phyloP scores from a whole-genome alignment of 2,888 invertebrate genomes.

The Megamerina dolium region DNA sequence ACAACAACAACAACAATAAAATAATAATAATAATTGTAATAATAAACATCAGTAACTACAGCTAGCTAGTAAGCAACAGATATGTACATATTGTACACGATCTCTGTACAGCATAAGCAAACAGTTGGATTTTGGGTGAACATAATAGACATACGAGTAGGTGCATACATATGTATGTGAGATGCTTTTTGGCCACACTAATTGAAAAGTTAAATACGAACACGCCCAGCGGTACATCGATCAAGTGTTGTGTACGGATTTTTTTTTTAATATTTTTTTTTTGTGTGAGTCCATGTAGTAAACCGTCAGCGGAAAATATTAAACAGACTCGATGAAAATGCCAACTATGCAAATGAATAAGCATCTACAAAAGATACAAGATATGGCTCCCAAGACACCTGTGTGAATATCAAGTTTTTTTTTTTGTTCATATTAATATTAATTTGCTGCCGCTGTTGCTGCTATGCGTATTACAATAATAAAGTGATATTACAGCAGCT shows the following conservation, averaged over 20 bases:
- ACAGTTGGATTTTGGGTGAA: constrained; percentile 5
- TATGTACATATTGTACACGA: background rate
- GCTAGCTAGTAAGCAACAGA: too few species aligned
- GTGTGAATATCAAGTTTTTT: constrained; percentile 24
- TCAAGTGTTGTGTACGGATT: too few species aligned
- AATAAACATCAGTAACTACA: too few species aligned
- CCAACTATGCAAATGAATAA: too few species aligned
- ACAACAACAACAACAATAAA: background rate
- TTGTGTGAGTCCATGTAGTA: too few species aligned
- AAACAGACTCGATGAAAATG: too few species aligned
- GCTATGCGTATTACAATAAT: background rate
- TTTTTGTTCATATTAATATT: constrained; percentile 12
- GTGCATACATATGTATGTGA: background rate
- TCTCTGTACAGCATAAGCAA: background rate
- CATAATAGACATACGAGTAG: background rate
- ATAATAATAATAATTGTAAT: constrained; percentile 1
- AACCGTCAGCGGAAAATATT: too few species aligned
- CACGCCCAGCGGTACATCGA: too few species aligned
- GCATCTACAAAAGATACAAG: constrained; percentile 6
- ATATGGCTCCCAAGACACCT: constrained; percentile 23
- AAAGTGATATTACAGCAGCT: constrained; percentile 12
- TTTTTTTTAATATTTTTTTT: too few species aligned
- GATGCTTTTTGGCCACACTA: too few species aligned
- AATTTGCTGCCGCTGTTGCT: constrained; percentile 14
- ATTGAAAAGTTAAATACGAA: too few species aligned